These are phyloP conservation scores for Planiliza haematocheilus DNA, from an alignment of 2,113 vertebrate species.

Conservation along the genomic window DNA sequence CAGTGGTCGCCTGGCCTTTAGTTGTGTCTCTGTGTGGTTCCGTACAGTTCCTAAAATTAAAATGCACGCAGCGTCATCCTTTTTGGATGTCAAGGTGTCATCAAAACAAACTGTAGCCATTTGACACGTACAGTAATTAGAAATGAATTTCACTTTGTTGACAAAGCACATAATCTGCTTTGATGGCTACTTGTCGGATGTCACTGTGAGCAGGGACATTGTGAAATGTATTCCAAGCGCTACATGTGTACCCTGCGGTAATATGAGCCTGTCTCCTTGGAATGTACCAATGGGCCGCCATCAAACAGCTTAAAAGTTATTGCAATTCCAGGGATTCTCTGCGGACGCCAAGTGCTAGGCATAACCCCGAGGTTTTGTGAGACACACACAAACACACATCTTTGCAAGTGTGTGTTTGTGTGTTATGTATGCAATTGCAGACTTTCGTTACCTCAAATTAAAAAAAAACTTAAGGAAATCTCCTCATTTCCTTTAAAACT, in stretches of 20 bases:
- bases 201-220: slow-evolving; percentile 30
- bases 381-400: slow-evolving; percentile 3
- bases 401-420: slow-evolving; percentile 4
- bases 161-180: slow-evolving; percentile 46
- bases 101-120: slow-evolving; percentile 12
- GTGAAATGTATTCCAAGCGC: slow-evolving; percentile 31
- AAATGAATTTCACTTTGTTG: slow-evolving; percentile 34
- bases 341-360: slow-evolving; percentile 29
- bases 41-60: slow-evolving; percentile 11
- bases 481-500: slow-evolving; percentile 19
- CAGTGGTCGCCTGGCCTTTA: slow-evolving; percentile 1
- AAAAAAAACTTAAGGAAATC: slow-evolving; percentile 26
- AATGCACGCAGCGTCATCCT: not conserved
- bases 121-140: slow-evolving; percentile 11
- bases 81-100: slow-evolving; percentile 18
- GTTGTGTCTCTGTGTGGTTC: slow-evolving; percentile 1
- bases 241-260: slow-evolving; percentile 38
- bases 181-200: slow-evolving; percentile 57
- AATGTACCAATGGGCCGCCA: slow-evolving; percentile 34
- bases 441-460: slow-evolving; percentile 11
- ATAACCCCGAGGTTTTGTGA: slow-evolving; percentile 12
- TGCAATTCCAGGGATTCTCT: slow-evolving; percentile 56
- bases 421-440: not conserved
- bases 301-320: slow-evolving; percentile 42
- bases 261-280: slow-evolving; percentile 44